Conservation (phyloP, 2,113 vertebrate genomes). For the Malurus melanocephalus region DNA sequence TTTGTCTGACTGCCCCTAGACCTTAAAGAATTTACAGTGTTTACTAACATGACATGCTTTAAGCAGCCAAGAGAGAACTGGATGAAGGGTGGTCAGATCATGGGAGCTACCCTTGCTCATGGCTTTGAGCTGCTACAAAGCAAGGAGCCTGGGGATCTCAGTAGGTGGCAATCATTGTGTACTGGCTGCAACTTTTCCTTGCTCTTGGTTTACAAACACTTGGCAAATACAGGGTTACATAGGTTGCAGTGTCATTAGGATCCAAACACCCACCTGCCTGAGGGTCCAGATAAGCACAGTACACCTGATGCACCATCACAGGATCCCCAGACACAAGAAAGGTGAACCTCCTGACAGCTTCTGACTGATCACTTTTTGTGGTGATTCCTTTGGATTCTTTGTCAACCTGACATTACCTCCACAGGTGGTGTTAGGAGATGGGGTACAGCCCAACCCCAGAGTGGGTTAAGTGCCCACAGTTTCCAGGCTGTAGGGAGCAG, state of each 20-base stretch:
- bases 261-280: neutral
- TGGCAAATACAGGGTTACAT: rapidly evolving
- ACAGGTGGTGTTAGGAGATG: rapidly evolving
- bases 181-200: neutral
- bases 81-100: neutral
- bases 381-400: neutral
- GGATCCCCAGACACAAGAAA: neutral
- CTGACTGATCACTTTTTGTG: rapidly evolving
- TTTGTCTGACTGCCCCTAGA: neutral
- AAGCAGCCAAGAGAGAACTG: neutral
- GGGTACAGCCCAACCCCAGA: neutral
- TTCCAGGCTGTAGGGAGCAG: neutral
- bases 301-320: neutral
- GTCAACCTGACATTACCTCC: neutral
- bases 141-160: neutral
- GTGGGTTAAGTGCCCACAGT: rapidly evolving
- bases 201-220: neutral
- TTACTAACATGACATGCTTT: neutral
- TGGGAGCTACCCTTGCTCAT: neutral
- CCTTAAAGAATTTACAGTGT: neutral
- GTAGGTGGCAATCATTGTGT: neutral
- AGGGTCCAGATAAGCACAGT: neutral
- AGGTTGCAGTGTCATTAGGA: neutral
- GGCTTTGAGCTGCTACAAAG: neutral
- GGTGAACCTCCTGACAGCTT: neutral